Conservation (phyloP, 2,113 vertebrate species). For the Dicerorhinus sumatrensis region DNA sequence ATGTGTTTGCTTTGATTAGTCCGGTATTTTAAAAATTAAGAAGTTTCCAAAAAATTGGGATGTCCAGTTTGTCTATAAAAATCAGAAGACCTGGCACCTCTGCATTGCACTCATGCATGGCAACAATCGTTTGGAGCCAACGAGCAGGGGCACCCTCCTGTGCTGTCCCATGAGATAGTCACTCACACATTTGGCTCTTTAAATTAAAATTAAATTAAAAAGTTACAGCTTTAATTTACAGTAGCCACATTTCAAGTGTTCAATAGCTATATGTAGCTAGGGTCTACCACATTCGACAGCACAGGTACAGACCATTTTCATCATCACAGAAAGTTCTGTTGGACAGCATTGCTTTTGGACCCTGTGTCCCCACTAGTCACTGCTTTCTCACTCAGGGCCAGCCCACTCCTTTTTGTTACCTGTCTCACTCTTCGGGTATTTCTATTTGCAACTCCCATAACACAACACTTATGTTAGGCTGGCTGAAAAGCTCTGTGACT, state of each 20-base stretch:
- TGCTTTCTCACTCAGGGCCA: not conserved
- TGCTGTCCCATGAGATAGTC: not conserved
- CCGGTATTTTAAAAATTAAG: not conserved
- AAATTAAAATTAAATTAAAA: not conserved
- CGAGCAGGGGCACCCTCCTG: not conserved
- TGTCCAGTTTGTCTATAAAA: slow-evolving; percentile 32
- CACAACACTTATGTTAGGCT: not conserved
- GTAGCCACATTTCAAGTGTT: not conserved
- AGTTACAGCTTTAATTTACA: not conserved
- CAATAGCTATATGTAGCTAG: not conserved
- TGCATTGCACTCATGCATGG: accelerated
- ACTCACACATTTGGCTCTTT: not conserved
- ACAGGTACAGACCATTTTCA: not conserved
- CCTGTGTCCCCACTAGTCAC: too few species aligned
- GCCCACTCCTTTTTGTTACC: not conserved
- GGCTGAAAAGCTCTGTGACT: not conserved
- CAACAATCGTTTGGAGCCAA: not conserved
- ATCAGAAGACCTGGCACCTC: not conserved
- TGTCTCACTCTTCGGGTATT: not conserved
- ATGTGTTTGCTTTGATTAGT: not conserved
- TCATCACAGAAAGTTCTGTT: not conserved
- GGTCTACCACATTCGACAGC: not conserved
- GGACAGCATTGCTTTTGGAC: not conserved
- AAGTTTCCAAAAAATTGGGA: not conserved
- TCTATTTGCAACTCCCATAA: not conserved